Base-by-base conservation (phyloP, 2,113 vertebrate genomes). In the Neogale vison region DNA sequence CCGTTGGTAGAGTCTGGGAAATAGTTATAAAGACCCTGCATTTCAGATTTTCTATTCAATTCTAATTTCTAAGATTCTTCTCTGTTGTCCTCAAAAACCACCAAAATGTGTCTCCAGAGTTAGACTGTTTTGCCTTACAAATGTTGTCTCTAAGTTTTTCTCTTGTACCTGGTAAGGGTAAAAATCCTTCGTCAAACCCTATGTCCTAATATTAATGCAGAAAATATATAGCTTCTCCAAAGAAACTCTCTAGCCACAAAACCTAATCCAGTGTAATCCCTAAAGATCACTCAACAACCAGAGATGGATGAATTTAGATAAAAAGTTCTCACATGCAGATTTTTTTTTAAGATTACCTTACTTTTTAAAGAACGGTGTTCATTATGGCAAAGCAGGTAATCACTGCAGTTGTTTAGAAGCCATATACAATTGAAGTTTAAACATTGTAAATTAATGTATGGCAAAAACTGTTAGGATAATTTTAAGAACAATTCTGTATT, bases 1-100 rank as follows among this genome's bases (percentile, higher is more conserved):
- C 42, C 45, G 23, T 86, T 97, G 89, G 63, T 92, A 79, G 82
- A 96, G 36, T 86, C 71, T 95, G 85, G 71, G 72, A 92, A 95
- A 93, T 55, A 89, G 57, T 91, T 93, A 77, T 14, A 0, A 65
- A 42, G 34, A 20, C 39, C 13, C n/a, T 42, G 20, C 17, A 15
- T 81, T 80, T 93, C 23, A 59, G 50, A 96, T 47, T 57, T 94
- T 85, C 65, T 95, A 26, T 90, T 92, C 26, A 63, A 6, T 79
- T 80, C 72, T 89, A 20, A 89, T 92, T 94, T 97, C 90, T 80
- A 50, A 80, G 92, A 90, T 24, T 81, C 55, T 34, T 34, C 57
- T 59, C 47, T 74, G 26, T 93, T 85, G 14, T 95, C 55, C 57
- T 96, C 69, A 67, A 59, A 71, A 88, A 45, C 65, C 24, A 88